These are phyloP conservation scores for Papilio polyxenes DNA, from an alignment of 1,140 invertebrate species.

Conservation along the genomic window DNA sequence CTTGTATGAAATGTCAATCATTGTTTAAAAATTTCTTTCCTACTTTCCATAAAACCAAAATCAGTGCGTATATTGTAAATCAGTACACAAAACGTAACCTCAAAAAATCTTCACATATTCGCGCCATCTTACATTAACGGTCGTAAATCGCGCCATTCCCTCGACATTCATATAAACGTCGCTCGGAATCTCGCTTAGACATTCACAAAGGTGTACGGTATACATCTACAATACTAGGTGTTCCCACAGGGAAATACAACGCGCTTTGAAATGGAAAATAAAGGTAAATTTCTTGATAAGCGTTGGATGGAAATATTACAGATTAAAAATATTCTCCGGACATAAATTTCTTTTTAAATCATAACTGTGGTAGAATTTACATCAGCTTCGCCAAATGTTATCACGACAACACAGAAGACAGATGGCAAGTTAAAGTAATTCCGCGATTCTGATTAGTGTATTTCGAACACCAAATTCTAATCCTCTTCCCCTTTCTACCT, in stretches of 20 bases:
- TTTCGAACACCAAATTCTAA: no score
- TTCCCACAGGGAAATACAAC: neutral
- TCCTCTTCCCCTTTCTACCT: no score
- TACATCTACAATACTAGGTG: neutral
- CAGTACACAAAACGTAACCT: neutral
- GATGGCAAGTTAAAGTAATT: no score
- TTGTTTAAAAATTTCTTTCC: no score
- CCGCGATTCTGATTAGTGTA: no score
- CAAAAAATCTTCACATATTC: conserved; percentile 26
- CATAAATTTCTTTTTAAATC: no score
- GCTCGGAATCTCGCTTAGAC: conserved; percentile 21
- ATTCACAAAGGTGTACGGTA: neutral
- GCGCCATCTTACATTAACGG: conserved; percentile 12
- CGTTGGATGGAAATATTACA: neutral
- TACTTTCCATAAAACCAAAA: neutral
- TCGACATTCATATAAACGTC: conserved; percentile 42
- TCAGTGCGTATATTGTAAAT: neutral
- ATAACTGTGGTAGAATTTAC: no score
- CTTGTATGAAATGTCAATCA: no score
- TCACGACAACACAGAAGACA: no score
- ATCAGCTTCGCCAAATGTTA: no score
- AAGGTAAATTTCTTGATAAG: neutral
- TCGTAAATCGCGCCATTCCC: conserved; percentile 10
- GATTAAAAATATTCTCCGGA: neutral
- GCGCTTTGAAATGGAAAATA: conserved; percentile 9